Evolutionary conservation across 2,888 invertebrate species (phyloP), one percentile per base, ranked within the genome.

Genomic region (Eupsilia transversa): DNA sequence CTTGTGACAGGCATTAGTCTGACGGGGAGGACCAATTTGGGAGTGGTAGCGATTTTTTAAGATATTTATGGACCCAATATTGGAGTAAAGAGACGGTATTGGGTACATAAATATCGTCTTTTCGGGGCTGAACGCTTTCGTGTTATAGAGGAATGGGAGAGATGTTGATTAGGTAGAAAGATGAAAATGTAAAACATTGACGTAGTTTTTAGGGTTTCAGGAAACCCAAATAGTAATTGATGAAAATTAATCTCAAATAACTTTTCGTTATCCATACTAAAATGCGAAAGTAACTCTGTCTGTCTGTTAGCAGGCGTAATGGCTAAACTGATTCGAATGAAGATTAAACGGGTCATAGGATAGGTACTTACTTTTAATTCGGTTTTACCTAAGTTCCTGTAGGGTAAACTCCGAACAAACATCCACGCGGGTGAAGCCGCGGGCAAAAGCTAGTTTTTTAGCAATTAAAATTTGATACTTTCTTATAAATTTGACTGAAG

Each of bases 1-100:
- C 88, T 82, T 90, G 91, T 91, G 93, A 94, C 94, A 93, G 92
- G 92, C 92, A 90, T 92, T 93, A 91, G 90, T 88, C 86, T 80
- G 68, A 66, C 72, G 70, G 65, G 54, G 68, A 75, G 89, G 87
- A 12, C 6, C 61, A 86, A 90, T 84, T 71, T 60, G 86, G 17
- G 74, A 75, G 87, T 73, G 74, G 52, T 43, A 86, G 89, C 87
- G 87, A 73, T 74, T 82, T 77, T 60, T 49, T n/a, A 41, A 54
- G 67, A 65, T 63, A 66, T 80, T 81, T 83, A 69, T 70, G 63
- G 59, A 64, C 14, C n/a, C 41, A 78, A 78, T 81, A 68, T 69
- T 64, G 59, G 41, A 57, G 52, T 79, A 20, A 74, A 67, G 74
- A 66, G 52, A 64, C 57, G 64, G 30, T 52, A 64, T 57, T 74